Base-by-base conservation (phyloP, 2,113 vertebrate species). In the Bothrops jararaca region DNA sequence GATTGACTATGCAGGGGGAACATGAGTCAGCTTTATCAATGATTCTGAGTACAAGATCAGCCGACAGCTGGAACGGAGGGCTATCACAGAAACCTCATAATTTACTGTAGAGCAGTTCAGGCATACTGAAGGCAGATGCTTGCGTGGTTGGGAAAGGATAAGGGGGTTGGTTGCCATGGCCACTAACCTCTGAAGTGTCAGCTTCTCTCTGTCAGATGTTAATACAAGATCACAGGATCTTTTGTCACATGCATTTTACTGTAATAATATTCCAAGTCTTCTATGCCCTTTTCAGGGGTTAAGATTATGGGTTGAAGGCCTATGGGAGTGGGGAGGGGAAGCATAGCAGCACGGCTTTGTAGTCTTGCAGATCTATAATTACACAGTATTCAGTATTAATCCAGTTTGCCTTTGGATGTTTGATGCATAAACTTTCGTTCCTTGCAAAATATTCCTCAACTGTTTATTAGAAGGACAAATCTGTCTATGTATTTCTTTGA, bases 61-160 rank as follows among this genome's bases (percentile, higher is more conserved):
- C 94, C 94, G 89, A 95, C 95, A 95, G 80, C 64, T 92, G 93
- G 80, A 97, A 96, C 87, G 96, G 96, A 97, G 94, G 42, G 12
- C 45, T 7, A 42, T 56, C 74, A 60, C 57, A n/a, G 74, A 69
- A 95, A 85, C 93, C 93, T 64, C 93, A 93, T 54, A 89, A 92
- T 95, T 96, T 91, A 50, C 8, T 50, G 48, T 50, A 88, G 95
- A 96, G 94, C 34, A 96, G 56, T 85, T 96, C 50, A 85, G 86
- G 39, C 89, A 58, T 7, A 64, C 93, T 95, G 85, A 86, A 56
- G 92, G 96, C 92, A 92, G 95, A 94, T 94, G 85, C n/a, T 85
- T 95, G 91, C 93, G 45, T 93, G 92, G 95, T 1, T 90, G 91
- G 94, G 52, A 48, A 93, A 95, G 93, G 91, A 60, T 89, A 50